Base-by-base conservation (phyloP, 2,888 invertebrate genomes). In the Slavum lentiscoides region DNA sequence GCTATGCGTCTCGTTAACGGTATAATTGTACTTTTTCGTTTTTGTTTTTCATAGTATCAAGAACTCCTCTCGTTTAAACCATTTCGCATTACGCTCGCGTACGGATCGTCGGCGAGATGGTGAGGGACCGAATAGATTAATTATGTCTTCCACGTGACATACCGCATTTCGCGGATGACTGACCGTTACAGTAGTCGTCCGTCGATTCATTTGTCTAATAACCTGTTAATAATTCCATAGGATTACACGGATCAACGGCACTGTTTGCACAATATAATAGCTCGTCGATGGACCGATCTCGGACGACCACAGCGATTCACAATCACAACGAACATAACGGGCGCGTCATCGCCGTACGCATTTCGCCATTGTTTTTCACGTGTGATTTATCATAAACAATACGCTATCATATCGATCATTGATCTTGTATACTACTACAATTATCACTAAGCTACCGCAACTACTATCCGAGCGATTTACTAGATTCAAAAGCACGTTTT, bases 181-280 rank as follows among this genome's bases (percentile, higher is more conserved):
- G 64, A 55, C 37, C 9, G 9, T 21, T 15, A n/a, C n/a, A 9
- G 53, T 53, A 30, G 30, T 30, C 4, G 49, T 8, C 11, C n/a
- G 37, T 53, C 53, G 55, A 66, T 55, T 55, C 39, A 19, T 23
- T 70, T 66, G 74, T 55, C 55, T 66, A 74, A 74, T 74, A 74
- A 74, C 37, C 64, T 64, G 74, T 74, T 66, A 64, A 74, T 55
- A 74, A 74, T 30, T 30, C 30, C 30, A 30, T 55, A 21, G 49
- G 1, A 9, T 59, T 59, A 59, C 8, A 59, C 1, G 5, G 30
- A 61, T 19, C 9, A 2, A 19, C 3, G 30, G 53, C 49, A 30
- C 23, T 23, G 4, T 30, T 30, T 30, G 30, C 30, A 49, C 58
- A 73, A 61, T 61, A 62, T 19, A 30, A 73, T 17, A 49, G 53